Base-by-base conservation (phyloP, 64 coral and sea anemone genomes). In the Pocillopora damicornis region DNA sequence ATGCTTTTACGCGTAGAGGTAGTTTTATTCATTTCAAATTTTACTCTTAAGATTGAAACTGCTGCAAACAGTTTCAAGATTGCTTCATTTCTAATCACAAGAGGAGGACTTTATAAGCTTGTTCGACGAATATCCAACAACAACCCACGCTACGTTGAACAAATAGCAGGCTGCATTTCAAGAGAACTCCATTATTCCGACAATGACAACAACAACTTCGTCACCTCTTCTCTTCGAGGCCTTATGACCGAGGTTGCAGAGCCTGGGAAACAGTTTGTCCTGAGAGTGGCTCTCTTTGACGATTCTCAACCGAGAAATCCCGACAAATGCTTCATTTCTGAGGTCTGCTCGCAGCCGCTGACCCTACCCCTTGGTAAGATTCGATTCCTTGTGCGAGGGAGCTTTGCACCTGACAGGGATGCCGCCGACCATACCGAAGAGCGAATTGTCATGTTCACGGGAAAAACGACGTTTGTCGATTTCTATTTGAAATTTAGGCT, bases 221-320 rank as follows among this genome's bases (percentile, higher is more conserved):
- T 96, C 10, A 87, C 94, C 16, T 15, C 88, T 51, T 58, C 87
- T 20, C 77, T 96, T 1, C 89, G 86, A 88, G 91, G 91, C 9
- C 69, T 96, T 22, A 73, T 96, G 26, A 96, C 91, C 2, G 77
- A 87, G 61, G 88, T 96, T 34, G 94, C 91, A 38, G 94, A 96
- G 86, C 94, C 94, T 45, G 94, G 94, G n/a, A 96, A 96, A 66
- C 94, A 96, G 75, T 96, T 96, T 87, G 91, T 96, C 0, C 63
- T 96, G 9, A 84, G 91, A 63, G 89, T 96, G 72, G 91, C 91
- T 59, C 69, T 96, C 15, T 87, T 96, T 79, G 94, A 96, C 34
- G 76, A 72, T 5, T 84, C 87, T 26, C 88, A 90, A 66, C 78
- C 88, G 13, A 82, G 37, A 23, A 96, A 96, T 20, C 91, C 94